These are phyloP conservation scores for Triops longicaudatus DNA, from an alignment of 1,140 invertebrate genomes.

Conservation along the genomic window DNA sequence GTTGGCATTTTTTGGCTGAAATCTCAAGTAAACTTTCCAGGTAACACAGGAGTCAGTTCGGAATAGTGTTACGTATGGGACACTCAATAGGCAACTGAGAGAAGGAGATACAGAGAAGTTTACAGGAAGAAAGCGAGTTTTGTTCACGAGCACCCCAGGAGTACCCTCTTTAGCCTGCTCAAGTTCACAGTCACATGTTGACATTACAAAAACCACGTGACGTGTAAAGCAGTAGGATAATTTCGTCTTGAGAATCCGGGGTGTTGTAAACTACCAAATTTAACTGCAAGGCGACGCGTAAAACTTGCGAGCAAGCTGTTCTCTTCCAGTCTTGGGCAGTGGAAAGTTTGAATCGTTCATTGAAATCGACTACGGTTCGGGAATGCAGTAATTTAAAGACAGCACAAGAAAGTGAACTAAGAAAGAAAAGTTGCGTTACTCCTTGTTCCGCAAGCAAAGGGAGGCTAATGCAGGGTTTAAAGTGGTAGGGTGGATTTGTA, in stretches of 20 bases:
- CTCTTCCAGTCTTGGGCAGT: too few species aligned
- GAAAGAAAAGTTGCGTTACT: too few species aligned
- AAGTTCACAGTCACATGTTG: background rate
- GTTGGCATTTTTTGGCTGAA: background rate
- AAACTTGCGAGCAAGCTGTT: background rate
- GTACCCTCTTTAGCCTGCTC: background rate
- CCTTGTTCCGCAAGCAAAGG: too few species aligned
- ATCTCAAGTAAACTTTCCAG: background rate
- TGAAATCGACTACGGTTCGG: too few species aligned
- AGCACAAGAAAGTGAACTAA: too few species aligned
- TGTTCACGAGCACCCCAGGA: background rate
- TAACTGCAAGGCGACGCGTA: background rate
- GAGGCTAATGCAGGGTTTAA: too few species aligned
- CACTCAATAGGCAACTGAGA: background rate
- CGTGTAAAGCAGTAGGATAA: background rate
- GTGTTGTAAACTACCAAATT: conserved; percentile 7
- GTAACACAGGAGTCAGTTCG: too few species aligned
- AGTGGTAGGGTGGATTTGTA: too few species aligned
- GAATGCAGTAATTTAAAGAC: too few species aligned
- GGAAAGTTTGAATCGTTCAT: too few species aligned
- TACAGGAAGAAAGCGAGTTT: background rate
- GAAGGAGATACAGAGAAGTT: background rate
- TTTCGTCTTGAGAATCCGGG: background rate
- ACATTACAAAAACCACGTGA: conserved; percentile 5
- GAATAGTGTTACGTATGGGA: too few species aligned